Conservation (phyloP, 2,797 vertebrate genomes). For the Melanogrammus aeglefinus region DNA sequence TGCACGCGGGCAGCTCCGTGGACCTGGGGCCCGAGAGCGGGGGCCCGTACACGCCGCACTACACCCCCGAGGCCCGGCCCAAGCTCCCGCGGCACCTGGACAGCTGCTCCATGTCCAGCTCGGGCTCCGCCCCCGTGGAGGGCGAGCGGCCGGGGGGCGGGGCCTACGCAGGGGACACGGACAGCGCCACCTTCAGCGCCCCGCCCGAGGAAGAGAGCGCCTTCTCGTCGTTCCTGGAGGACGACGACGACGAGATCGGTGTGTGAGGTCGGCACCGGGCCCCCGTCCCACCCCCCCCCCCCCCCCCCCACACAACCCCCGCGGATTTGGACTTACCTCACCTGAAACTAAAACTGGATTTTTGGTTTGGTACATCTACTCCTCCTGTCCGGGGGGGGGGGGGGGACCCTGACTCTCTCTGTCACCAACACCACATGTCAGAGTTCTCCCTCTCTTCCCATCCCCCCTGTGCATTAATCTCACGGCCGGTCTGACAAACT, state of each 20-base stretch:
- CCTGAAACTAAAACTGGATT: slow-evolving; percentile 35
- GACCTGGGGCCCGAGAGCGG: slow-evolving; percentile 64
- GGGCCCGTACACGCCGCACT: slow-evolving; percentile 68
- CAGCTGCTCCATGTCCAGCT: slow-evolving; percentile 86
- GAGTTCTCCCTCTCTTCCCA: no score
- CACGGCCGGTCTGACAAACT: no score
- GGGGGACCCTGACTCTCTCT: not conserved
- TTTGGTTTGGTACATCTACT: slow-evolving; percentile 27
- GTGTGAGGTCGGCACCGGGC: slow-evolving; percentile 71
- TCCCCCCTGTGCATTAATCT: no score
- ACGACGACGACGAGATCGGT: slow-evolving; percentile 94
- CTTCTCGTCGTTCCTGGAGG: slow-evolving; percentile 89
- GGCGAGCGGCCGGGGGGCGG: slow-evolving; percentile 69
- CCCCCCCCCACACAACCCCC: no score
- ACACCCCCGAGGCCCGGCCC: slow-evolving; percentile 69
- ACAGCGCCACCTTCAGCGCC: slow-evolving; percentile 70
- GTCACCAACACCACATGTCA: no score
- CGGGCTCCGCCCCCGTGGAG: slow-evolving; percentile 75
- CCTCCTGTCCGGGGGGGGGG: slow-evolving; percentile 32
- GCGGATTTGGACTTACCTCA: slow-evolving; percentile 27
- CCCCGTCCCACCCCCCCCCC: not conserved
- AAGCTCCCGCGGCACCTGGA: slow-evolving; percentile 71
- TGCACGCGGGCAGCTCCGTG: slow-evolving; percentile 36
- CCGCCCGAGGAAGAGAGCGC: slow-evolving; percentile 78
- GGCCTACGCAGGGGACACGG: slow-evolving; percentile 60